A percentile compares a stretch with the other conserved stretches of the same genome.
Conservation (phyloP, 2,888 invertebrate genomes). For the Gymnoscelis rufifasciata region DNA sequence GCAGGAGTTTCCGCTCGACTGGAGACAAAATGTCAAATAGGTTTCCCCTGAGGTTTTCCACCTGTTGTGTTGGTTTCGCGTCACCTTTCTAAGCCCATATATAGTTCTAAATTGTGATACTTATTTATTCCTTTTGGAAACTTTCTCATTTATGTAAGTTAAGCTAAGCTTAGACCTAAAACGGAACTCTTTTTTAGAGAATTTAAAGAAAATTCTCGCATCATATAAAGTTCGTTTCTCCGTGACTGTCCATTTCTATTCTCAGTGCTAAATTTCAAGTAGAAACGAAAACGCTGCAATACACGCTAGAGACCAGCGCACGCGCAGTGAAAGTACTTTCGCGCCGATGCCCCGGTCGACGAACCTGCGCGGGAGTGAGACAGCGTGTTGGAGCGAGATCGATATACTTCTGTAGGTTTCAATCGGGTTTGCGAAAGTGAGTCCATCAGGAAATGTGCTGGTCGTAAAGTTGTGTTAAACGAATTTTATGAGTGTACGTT, state of each 20-base stretch:
- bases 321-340: constrained; percentile 78
- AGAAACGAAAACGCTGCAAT: constrained; percentile 56
- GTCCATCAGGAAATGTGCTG: constrained; percentile 59
- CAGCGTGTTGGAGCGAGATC: constrained; percentile 45
- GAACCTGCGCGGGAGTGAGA: constrained; percentile 54
- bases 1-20: no score
- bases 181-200: no score
- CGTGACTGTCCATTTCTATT: constrained; percentile 43
- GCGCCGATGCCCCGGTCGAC: constrained; percentile 75
- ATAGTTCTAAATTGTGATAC: no score
- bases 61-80: no score
- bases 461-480: constrained; percentile 54
- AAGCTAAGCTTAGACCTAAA: no score
- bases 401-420: constrained; percentile 60
- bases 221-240: constrained; percentile 52
- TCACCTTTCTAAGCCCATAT: no score
- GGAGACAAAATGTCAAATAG: no score
- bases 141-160: no score
- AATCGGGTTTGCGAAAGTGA: constrained; percentile 59
- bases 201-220: no score
- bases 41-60: no score
- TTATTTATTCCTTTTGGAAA: no score
- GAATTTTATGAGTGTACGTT: constrained; percentile 64
- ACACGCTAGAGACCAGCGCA: constrained; percentile 60
- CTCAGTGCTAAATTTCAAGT: constrained; percentile 40